phyloP scores from a whole-genome alignment of 2,113 vertebrate genomes.

The Polypterus bichir region DNA sequence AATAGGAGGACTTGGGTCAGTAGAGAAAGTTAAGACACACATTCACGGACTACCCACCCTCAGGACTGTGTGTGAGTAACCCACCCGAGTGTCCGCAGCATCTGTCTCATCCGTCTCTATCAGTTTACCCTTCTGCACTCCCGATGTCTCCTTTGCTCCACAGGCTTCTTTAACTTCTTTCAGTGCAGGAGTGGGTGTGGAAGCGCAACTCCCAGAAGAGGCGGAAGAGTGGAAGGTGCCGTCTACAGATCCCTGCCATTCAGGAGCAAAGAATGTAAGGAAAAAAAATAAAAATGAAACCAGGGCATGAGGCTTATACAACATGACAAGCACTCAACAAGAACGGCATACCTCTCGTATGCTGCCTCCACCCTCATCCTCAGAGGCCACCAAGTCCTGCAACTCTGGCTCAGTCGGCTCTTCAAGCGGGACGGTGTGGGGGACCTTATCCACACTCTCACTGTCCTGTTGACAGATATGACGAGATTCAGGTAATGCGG shows the following conservation, averaged over 20 bases:
- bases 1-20: too few species aligned
- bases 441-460: slow-evolving; percentile 33
- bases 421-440: slow-evolving; percentile 17
- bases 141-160: slow-evolving; percentile 19
- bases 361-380: slow-evolving; percentile 43
- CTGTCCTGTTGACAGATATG: slow-evolving; percentile 31
- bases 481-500: too few species aligned
- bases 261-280: background rate
- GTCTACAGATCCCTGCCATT: background rate
- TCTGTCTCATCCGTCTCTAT: too few species aligned
- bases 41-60: too few species aligned
- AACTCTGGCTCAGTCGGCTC: slow-evolving; percentile 47
- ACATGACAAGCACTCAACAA: background rate
- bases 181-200: background rate
- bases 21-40: too few species aligned
- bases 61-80: too few species aligned
- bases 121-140: slow-evolving; percentile 1
- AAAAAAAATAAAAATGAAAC: background rate
- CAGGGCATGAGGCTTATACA: background rate
- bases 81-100: too few species aligned
- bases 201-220: slow-evolving; percentile 7
- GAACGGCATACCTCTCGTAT: slow-evolving; percentile 33
- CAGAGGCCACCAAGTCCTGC: slow-evolving; percentile 36
- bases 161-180: slow-evolving; percentile 7
- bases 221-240: slow-evolving; percentile 21